Evolutionary conservation across 2,888 invertebrate genomes (phyloP).

Genomic region (Meiosimyza decipiens): DNA sequence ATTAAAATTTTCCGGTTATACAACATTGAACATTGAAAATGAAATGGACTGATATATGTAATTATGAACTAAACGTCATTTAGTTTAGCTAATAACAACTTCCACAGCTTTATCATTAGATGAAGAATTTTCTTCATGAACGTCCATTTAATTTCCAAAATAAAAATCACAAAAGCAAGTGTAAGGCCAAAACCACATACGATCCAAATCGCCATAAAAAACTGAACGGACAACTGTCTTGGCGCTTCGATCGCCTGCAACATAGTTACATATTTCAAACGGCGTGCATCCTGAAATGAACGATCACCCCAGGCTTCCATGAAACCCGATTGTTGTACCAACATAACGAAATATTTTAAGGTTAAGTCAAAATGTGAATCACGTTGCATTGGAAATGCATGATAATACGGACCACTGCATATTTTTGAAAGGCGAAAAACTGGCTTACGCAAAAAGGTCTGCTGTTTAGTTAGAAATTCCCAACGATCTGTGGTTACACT

Average conservation of each 20-base stretch:
- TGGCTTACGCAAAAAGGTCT: conserved; percentile 50
- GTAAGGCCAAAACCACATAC: conserved; percentile 52
- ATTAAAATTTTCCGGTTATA: too few relatives aligned
- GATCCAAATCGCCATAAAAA: conserved; percentile 48
- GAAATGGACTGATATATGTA: too few relatives aligned
- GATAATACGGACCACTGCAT: conserved; percentile 56
- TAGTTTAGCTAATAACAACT: too few relatives aligned
- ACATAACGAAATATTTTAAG: conserved; percentile 51
- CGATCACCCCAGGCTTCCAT: conserved; percentile 48
- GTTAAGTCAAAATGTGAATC: conserved; percentile 55
- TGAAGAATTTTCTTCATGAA: too few relatives aligned
- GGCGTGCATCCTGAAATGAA: conserved; percentile 53
- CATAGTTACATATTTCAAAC: conserved; percentile 45
- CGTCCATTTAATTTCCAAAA: conserved; percentile 50
- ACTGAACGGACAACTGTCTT: conserved; percentile 48
- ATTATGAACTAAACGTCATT: too few relatives aligned
- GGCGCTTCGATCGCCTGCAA: conserved; percentile 43
- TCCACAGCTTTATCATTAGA: too few relatives aligned
- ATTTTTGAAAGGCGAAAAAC: conserved; percentile 53
- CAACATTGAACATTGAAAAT: too few relatives aligned
- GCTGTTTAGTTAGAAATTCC: conserved; percentile 54
- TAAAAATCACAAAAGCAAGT: conserved; percentile 48
- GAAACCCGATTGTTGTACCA: conserved; percentile 51
- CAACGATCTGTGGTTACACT: conserved; percentile 57
- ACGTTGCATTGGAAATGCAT: conserved; percentile 54